Conservation (phyloP, 2,888 invertebrate genomes). For the Zaprionus lineosus region DNA sequence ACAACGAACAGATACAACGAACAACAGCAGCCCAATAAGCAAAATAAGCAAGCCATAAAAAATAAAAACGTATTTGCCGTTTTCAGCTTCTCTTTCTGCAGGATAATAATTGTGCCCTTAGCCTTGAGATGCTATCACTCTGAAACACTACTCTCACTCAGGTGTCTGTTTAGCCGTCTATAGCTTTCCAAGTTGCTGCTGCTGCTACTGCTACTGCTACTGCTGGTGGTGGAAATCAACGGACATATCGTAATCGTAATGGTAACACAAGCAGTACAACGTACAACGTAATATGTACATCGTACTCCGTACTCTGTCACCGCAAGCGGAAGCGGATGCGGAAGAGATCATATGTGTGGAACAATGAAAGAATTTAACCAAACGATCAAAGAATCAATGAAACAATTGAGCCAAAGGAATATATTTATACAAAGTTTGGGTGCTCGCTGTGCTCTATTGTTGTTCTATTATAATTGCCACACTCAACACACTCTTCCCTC, state of each 20-base stretch:
- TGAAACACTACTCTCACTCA: conserved; percentile 48
- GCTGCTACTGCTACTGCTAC: conserved; percentile 54
- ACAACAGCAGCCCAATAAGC: conserved; percentile 47
- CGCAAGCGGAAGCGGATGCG: conserved; percentile 29
- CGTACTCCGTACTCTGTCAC: conserved; percentile 26
- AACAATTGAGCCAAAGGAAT: conserved; percentile 74
- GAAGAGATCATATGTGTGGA: conserved; percentile 45
- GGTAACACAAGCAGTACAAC: conserved; percentile 64
- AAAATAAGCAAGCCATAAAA: conserved; percentile 46
- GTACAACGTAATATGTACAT: conserved; percentile 36
- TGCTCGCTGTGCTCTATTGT: conserved; percentile 46
- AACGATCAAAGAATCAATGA: conserved; percentile 19
- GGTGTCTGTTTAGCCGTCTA: conserved; percentile 63
- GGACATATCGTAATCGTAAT: conserved; percentile 59
- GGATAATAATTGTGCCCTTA: conserved; percentile 77
- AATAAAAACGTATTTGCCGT: conserved; percentile 81
- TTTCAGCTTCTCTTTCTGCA: conserved; percentile 82
- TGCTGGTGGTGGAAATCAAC: conserved; percentile 60
- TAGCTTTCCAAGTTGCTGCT: conserved; percentile 53
- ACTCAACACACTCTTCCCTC: conserved; percentile 15
- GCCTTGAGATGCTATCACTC: conserved; percentile 62
- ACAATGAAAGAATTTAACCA: conserved; percentile 22
- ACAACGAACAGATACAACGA: conserved; percentile 59
- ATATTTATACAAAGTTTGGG: conserved; percentile 82
- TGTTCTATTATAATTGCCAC: conserved; percentile 36